phyloP scores from a whole-genome alignment of 1,140 invertebrate genomes.

The Lucilia cuprina region DNA sequence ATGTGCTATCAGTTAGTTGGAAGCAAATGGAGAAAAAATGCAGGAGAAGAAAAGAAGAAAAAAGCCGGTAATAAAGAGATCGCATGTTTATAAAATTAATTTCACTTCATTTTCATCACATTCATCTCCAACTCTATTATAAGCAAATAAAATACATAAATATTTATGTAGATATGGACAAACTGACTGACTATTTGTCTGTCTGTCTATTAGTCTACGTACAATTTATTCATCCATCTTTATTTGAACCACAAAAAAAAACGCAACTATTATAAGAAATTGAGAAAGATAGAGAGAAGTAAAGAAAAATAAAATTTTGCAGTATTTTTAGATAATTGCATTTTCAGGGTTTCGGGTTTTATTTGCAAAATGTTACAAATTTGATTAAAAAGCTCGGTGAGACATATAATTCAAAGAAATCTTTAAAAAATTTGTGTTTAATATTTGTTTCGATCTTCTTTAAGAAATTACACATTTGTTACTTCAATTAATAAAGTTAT shows the following conservation, averaged over 20 bases:
- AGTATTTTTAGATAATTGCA: too few species aligned
- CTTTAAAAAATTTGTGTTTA: too few species aligned
- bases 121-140: not conserved
- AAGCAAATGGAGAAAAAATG: not conserved
- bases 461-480: too few species aligned
- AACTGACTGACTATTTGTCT: not conserved
- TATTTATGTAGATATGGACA: not conserved
- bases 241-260: not conserved
- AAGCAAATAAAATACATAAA: not conserved
- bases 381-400: too few species aligned
- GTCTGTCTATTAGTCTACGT: not conserved
- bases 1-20: not conserved
- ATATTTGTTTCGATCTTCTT: too few species aligned
- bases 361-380: too few species aligned
- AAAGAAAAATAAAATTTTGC: too few species aligned
- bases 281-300: too few species aligned
- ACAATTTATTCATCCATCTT: not conserved
- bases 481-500: too few species aligned
- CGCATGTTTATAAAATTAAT: constrained; percentile 29
- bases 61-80: constrained; percentile 28
- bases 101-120: constrained; percentile 27
- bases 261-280: not conserved
- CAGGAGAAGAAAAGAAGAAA: not conserved
- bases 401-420: too few species aligned
- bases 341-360: too few species aligned